phyloP scores from a whole-genome alignment of 2,888 invertebrate species.

The Phyllotreta cruciferae region DNA sequence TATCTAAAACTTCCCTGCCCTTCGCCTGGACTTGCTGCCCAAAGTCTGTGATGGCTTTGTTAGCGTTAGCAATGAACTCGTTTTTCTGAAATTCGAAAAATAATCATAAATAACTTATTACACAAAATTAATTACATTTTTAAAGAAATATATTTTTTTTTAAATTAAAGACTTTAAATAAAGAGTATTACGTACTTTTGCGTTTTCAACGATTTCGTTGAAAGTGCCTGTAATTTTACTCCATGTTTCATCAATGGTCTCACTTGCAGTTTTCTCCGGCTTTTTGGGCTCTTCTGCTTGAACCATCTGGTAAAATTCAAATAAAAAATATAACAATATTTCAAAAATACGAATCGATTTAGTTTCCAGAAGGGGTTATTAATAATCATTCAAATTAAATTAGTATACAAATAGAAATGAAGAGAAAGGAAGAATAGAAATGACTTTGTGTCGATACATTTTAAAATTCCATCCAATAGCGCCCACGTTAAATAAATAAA shows the following conservation, averaged over 20 bases:
- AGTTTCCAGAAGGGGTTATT: too few species aligned
- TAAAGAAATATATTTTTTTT: too few species aligned
- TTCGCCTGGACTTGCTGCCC: constrained; percentile 45
- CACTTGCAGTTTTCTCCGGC: constrained; percentile 36
- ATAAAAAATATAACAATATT: not conserved
- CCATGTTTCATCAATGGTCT: constrained; percentile 47
- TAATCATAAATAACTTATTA: too few species aligned
- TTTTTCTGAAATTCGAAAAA: constrained; percentile 43
- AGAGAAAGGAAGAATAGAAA: not conserved
- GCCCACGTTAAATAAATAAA: too few species aligned
- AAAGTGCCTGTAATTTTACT: constrained; percentile 44
- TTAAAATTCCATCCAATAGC: too few species aligned
- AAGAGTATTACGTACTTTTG: too few species aligned
- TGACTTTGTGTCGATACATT: too few species aligned
- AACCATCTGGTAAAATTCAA: constrained; percentile 7
- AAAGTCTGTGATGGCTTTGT: constrained; percentile 40
- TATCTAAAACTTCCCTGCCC: constrained; percentile 44
- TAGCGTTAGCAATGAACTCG: constrained; percentile 46
- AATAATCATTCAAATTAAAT: too few species aligned
- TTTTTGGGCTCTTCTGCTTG: constrained; percentile 17
- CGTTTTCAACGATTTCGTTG: constrained; percentile 45
- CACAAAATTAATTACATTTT: too few species aligned
- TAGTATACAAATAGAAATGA: too few species aligned
- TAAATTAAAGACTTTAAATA: too few species aligned
- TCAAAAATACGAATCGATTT: not conserved